These are phyloP conservation scores for Blastobasis lacticolella DNA, from an alignment of 2,888 invertebrate genomes.

Conservation along the genomic window DNA sequence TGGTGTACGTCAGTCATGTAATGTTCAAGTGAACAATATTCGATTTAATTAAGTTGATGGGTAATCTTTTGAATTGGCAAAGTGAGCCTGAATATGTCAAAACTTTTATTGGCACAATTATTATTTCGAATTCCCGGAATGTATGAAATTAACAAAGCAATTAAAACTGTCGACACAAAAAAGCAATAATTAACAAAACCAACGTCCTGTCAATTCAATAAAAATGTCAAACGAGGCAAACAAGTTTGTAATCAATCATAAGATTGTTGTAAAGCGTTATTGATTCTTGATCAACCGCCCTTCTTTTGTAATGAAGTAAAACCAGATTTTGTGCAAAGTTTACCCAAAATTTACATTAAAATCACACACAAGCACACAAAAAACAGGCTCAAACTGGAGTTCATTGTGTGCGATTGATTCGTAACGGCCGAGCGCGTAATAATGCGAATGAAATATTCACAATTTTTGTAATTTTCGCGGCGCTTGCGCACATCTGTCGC, in stretches of 20 bases:
- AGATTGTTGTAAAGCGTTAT: conserved; percentile 59
- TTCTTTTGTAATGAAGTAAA: conserved; percentile 45
- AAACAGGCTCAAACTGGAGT: conserved; percentile 60
- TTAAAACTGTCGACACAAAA: conserved; percentile 26
- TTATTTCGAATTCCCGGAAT: no score
- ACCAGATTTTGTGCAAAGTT: conserved; percentile 59
- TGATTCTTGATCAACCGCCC: conserved; percentile 62
- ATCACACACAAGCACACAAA: conserved; percentile 59
- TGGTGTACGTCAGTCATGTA: no score
- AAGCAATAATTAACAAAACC: conserved; percentile 36
- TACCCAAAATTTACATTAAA: conserved; percentile 68
- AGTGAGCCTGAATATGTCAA: no score
- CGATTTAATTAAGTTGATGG: no score
- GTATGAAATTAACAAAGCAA: conserved; percentile 11
- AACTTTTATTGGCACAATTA: no score
- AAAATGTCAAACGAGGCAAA: conserved; percentile 58
- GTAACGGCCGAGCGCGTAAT: conserved; percentile 70
- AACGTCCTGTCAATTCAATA: conserved; percentile 21
- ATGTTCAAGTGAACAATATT: no score
- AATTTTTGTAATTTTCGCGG: conserved; percentile 62
- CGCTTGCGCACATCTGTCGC: conserved; percentile 65
- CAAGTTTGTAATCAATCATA: conserved; percentile 72
- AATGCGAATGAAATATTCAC: conserved; percentile 71
- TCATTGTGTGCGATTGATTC: conserved; percentile 70
- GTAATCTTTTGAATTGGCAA: no score